Evolutionary conservation across 2,888 invertebrate genomes (phyloP), one percentile per base, ranked within the genome.

Genomic region (Himalopsyche anomala): DNA sequence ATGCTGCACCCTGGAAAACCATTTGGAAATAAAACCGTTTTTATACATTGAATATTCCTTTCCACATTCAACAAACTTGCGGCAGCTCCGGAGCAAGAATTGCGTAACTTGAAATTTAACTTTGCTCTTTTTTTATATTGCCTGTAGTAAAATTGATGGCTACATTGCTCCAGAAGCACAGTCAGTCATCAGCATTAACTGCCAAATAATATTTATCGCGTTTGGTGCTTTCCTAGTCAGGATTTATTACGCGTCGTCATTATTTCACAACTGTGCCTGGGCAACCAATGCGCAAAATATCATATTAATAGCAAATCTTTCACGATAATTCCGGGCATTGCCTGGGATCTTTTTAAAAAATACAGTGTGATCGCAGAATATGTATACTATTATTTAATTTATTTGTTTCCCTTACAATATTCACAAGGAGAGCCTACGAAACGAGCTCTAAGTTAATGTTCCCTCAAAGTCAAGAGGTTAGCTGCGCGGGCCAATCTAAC

Each of bases 241-340:
- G 19, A 62, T 62, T 62, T 62, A 62, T 62, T 19, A 19, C 19
- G 62, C 62, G 62, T 15, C 11, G 62, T 9, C 19, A 62, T 11
- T 19, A 19, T 62, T 62, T 62, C 19, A 19, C 62, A 62, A 62
- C 62, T 62, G 62, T 19, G 19, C 62, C 28, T 15, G 15, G 9
- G 3, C 62, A 19, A 8, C 62, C 62, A 62, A 19, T 19, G 6
- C 28, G 62, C 19, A 62, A 62, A 62, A 62, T 62, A 62, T 62
- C 62, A 62, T 62, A 62, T 62, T 62, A 19, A 62, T 62, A 62
- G 62, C n/a, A 62, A 62, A 62, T 62, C 62, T 62, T 19, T 28
- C 19, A 62, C 62, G n/a, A n/a, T 56, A 56, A 56, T 56, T 56
- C 19, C 9, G 19, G 62, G 62, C 62, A 28, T 19, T 62, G 62